Percentiles rank a stretch among this genome's conserved stretches.
Evolutionary conservation across 2,888 invertebrate genomes (phyloP).

Genomic region (Harpalus rubripes): DNA sequence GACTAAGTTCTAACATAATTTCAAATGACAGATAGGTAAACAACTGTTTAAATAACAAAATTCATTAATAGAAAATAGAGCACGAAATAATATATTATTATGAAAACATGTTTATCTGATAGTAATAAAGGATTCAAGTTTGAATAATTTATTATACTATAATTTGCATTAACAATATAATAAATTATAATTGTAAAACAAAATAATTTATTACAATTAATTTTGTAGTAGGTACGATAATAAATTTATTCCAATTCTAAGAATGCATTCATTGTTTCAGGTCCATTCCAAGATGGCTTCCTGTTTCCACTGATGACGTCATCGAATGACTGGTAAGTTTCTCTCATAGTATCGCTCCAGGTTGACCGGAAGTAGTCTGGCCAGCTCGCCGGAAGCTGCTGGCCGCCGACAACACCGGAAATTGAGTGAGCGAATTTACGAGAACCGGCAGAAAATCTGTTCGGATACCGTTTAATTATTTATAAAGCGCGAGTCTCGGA

Average conservation of each 20-base stretch:
- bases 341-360: constrained; percentile 57
- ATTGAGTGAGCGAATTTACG: constrained; percentile 67
- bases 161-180: neutral
- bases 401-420: constrained; percentile 65
- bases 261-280: neutral
- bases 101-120: neutral
- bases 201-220: neutral
- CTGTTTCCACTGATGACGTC: neutral
- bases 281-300: neutral
- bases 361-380: constrained; percentile 64
- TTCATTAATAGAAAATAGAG: too few relatives aligned
- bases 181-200: neutral
- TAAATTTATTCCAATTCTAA: neutral
- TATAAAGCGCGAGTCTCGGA: constrained; percentile 57
- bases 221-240: neutral
- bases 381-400: constrained; percentile 57
- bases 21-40: too few relatives aligned
- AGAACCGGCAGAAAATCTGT: constrained; percentile 67
- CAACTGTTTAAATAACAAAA: too few relatives aligned
- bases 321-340: constrained; percentile 15
- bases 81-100: neutral
- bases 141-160: neutral
- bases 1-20: too few relatives aligned
- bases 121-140: neutral
- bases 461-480: constrained; percentile 66